Evolutionary conservation across 2,888 invertebrate genomes (phyloP), one percentile per base, ranked within the genome.

Genomic region (Hedychridium roseum): DNA sequence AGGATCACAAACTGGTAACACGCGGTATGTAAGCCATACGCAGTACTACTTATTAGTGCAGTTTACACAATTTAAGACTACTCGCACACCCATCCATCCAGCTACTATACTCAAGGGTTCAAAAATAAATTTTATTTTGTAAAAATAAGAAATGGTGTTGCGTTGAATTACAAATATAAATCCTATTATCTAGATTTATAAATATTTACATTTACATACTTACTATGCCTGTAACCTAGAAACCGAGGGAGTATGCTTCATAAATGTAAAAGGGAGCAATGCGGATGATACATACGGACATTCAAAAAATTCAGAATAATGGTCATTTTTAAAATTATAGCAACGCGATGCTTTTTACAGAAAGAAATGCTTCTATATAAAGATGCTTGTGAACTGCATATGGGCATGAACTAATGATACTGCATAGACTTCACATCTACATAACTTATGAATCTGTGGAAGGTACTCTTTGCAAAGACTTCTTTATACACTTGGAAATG

Each of bases 61-160:
- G 39, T 60, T 54, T 54, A 49, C 37, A 59, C 55, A 41, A 49
- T 58, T 60, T 50, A 42, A 62, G 38, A 54, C 54, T 61, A 66
- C 51, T 63, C 46, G 49, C 57, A 63, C 54, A 58, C 60, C 54
- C 64, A 68, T 62, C 57, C 66, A 64, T 60, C 57, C 68, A 61
- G 57, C 61, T 57, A 65, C 51, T 64, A 54, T 58, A 69, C 57
- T 56, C 64, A 57, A 57, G 59, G 57, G 67, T 72, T 71, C 64
- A 66, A 73, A 71, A 73, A 72, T 72, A 76, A 72, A 68, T 65
- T 74, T 71, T 71, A 74, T 74, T 73, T 63, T 57, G 67, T 74
- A 73, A 73, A 74, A 73, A 70, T 73, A 72, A 73, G 66, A 74
- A 74, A 74, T 68, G 66, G 60, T 69, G 60, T 71, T 64, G 64